phyloP scores from a whole-genome alignment of 2,113 vertebrate genomes.

The Raja brachyura region DNA sequence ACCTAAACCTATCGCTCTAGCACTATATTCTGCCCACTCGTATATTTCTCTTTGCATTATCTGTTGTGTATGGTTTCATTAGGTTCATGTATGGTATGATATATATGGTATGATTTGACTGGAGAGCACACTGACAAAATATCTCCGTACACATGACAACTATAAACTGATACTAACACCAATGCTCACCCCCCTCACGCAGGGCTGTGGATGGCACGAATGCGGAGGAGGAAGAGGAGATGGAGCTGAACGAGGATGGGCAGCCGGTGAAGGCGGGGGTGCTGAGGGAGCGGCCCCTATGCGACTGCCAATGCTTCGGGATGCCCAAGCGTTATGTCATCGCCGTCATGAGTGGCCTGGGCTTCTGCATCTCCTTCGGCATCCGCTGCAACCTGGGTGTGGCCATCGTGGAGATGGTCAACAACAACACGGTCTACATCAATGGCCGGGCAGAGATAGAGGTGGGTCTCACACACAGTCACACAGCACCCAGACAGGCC shows the following conservation, averaged over 20 bases:
- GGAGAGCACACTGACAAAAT: too few species aligned
- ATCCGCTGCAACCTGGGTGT: constrained; percentile 94
- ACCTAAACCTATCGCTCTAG: too few species aligned
- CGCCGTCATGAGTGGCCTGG: constrained; percentile 87
- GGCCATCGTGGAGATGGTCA: constrained; percentile 97
- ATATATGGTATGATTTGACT: too few species aligned
- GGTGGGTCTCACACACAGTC: constrained; percentile 53
- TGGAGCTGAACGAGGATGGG: constrained; percentile 84
- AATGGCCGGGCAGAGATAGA: constrained; percentile 81
- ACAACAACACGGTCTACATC: constrained; percentile 85
- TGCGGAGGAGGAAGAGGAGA: constrained; percentile 62
- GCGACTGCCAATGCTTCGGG: constrained; percentile 78
- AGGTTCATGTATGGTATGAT: too few species aligned
- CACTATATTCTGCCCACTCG: too few species aligned
- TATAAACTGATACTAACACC: too few species aligned
- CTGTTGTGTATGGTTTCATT: too few species aligned
- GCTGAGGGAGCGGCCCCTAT: constrained; percentile 43
- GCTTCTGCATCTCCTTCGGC: constrained; percentile 98
- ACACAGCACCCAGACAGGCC: too few species aligned
- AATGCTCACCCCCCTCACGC: background rate
- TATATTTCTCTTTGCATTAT: too few species aligned
- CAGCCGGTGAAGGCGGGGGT: constrained; percentile 53
- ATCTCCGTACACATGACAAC: too few species aligned
- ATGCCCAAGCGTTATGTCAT: constrained; percentile 94
- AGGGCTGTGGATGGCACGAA: constrained; percentile 84